Percentiles rank a stretch among this genome's conserved stretches.
phyloP scores from a whole-genome alignment of 2,888 invertebrate genomes.

The Sepioteuthis lessoniana region DNA sequence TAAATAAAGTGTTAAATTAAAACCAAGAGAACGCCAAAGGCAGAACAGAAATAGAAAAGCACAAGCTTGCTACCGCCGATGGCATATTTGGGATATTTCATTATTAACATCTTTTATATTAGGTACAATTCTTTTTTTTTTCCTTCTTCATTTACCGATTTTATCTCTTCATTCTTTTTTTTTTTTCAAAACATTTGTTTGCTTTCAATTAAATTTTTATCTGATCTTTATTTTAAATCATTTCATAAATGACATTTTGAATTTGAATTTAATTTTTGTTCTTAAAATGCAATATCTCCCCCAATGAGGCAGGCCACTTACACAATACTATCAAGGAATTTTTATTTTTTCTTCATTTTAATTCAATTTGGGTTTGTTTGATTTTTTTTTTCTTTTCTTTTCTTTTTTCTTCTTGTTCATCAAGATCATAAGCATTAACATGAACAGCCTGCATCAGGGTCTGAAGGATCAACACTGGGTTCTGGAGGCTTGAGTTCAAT shows the following conservation, averaged over 20 bases:
- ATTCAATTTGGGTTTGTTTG: constrained; percentile 12
- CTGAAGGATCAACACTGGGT: constrained; percentile 66
- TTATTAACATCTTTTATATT: background rate
- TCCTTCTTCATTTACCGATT: background rate
- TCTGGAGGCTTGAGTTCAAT: constrained; percentile 69
- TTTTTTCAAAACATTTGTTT: background rate
- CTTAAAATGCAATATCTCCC: constrained; percentile 41
- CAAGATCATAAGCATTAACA: constrained; percentile 54
- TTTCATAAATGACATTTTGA: constrained; percentile 33
- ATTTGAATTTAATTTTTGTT: constrained; percentile 34
- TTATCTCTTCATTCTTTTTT: background rate
- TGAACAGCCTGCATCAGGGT: constrained; percentile 66
- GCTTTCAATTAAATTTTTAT: constrained; percentile 4
- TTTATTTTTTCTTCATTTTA: constrained; percentile 14
- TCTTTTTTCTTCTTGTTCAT: background rate
- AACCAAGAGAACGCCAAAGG: background rate
- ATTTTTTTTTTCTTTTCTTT: background rate
- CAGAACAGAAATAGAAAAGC: background rate
- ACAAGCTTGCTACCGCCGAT: background rate
- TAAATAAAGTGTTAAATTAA: no score
- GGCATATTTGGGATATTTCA: background rate
- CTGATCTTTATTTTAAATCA: constrained; percentile 8
- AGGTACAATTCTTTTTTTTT: background rate
- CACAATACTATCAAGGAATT: constrained; percentile 25
- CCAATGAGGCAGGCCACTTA: background rate